Percentiles rank a stretch among this genome's conserved stretches.
phyloP scores from a whole-genome alignment of 2,797 vertebrate species.

The Heliangelus exortis region DNA sequence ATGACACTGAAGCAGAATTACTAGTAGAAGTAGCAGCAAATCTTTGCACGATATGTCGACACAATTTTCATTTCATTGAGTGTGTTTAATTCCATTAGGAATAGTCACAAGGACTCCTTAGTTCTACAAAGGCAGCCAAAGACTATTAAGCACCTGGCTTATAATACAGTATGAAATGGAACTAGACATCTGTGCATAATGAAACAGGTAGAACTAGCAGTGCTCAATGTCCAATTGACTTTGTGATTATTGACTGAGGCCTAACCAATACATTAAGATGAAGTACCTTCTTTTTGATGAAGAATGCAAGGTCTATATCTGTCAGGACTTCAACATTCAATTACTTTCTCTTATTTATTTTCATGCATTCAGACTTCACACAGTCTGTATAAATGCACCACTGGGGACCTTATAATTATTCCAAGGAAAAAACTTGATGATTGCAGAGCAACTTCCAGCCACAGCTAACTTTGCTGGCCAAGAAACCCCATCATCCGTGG shows the following conservation, averaged over 20 bases:
- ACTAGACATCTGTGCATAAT: slow-evolving; percentile 65
- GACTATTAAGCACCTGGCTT: slow-evolving; percentile 69
- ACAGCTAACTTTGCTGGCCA: neutral
- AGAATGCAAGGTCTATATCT: neutral
- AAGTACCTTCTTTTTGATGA: neutral
- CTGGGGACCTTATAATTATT: neutral
- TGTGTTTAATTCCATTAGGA: slow-evolving; percentile 68
- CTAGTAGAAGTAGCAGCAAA: slow-evolving; percentile 5
- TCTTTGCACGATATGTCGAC: neutral
- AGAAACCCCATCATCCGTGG: neutral
- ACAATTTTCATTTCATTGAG: slow-evolving; percentile 57
- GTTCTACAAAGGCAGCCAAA: slow-evolving; percentile 52
- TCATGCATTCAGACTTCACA: neutral
- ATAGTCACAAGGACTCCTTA: slow-evolving; percentile 55
- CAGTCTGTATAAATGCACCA: neutral
- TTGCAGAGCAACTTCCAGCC: neutral
- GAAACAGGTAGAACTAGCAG: slow-evolving; percentile 42
- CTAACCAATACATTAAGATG: neutral
- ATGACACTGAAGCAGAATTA: neutral
- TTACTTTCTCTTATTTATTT: neutral
- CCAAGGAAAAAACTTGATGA: neutral
- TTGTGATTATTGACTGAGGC: neutral
- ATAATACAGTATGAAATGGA: slow-evolving; percentile 48
- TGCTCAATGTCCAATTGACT: neutral
- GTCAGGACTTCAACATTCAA: neutral